Percentiles rank a stretch among this genome's conserved stretches.
Conservation (phyloP, 2,113 vertebrate genomes). For the Oenanthe melanoleuca region DNA sequence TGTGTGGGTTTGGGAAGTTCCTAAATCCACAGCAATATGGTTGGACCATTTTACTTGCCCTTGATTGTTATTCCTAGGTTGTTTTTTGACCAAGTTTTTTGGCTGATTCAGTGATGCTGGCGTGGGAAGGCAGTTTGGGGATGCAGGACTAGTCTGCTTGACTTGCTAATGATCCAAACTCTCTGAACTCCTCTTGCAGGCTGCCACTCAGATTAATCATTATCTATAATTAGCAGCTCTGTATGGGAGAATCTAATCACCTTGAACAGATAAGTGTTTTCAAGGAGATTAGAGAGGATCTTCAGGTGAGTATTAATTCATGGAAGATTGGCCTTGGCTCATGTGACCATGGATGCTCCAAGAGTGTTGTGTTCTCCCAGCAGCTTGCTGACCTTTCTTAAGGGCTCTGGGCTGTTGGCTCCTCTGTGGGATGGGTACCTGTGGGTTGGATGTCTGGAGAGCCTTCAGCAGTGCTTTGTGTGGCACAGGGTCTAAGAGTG, state of each 20-base stretch:
- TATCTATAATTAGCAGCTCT: not conserved
- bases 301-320: slow-evolving; percentile 11
- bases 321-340: not conserved
- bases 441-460: not conserved
- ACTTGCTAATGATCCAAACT: not conserved
- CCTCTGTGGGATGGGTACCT: not conserved
- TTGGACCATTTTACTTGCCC: not conserved
- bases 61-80: not conserved
- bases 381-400: not conserved
- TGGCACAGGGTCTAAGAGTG: not conserved
- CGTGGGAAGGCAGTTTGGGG: not conserved
- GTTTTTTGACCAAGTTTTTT: not conserved
- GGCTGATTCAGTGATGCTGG: not conserved
- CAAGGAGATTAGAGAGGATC: slow-evolving; percentile 39
- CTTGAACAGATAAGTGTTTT: slow-evolving; percentile 30
- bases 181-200: not conserved
- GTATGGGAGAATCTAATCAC: slow-evolving; percentile 14
- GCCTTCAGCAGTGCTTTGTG: not conserved
- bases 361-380: not conserved
- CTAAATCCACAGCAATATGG: not conserved
- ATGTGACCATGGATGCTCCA: not conserved
- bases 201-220: not conserved
- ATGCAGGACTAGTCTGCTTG: not conserved
- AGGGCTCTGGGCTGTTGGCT: not conserved
- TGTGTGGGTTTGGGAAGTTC: not conserved